phyloP scores from a whole-genome alignment of 1,140 invertebrate species.

The Solenopsis invicta region DNA sequence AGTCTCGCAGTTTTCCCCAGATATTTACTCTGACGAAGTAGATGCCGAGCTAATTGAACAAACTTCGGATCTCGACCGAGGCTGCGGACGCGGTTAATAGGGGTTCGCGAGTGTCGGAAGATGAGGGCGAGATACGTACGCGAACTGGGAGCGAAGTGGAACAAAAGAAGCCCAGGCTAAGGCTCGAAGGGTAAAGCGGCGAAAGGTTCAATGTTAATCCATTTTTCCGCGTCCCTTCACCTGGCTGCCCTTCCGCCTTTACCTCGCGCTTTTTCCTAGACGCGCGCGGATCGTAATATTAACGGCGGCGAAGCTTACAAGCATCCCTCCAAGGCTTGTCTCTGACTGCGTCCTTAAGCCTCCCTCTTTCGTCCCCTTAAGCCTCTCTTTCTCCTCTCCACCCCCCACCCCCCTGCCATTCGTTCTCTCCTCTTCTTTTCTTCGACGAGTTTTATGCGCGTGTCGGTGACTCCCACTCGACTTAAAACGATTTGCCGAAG shows the following conservation, averaged over 20 bases:
- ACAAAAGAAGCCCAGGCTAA: constrained; percentile 3
- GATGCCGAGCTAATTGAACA: constrained; percentile 81
- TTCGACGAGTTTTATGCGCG: constrained; percentile 61
- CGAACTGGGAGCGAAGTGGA: constrained; percentile 14
- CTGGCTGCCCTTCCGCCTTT: constrained; percentile 46
- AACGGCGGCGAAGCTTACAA: constrained; percentile 75
- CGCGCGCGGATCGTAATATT: constrained; percentile 76
- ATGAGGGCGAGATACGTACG: constrained; percentile 26
- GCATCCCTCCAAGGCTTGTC: constrained; percentile 38
- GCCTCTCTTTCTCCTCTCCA: no score
- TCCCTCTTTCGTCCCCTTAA: not conserved
- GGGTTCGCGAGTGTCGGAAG: constrained; percentile 41
- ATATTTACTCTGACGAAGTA: constrained; percentile 81
- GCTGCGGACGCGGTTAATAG: constrained; percentile 76
- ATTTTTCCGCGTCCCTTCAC: constrained; percentile 75
- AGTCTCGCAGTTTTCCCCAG: constrained; percentile 79
- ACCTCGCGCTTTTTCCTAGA: constrained; percentile 51
- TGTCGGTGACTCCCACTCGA: constrained; percentile 58
- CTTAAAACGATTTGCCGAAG: constrained; percentile 65
- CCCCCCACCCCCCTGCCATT: no score
- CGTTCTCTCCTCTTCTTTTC: constrained; percentile 11
- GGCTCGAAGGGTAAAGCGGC: constrained; percentile 3
- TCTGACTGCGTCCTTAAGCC: constrained; percentile 37
- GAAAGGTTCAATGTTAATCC: constrained; percentile 81
- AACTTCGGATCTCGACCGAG: constrained; percentile 77